Evolutionary conservation across 2,888 invertebrate genomes (phyloP), one percentile per base, ranked within the genome.

Genomic region (Xylophagus ater): DNA sequence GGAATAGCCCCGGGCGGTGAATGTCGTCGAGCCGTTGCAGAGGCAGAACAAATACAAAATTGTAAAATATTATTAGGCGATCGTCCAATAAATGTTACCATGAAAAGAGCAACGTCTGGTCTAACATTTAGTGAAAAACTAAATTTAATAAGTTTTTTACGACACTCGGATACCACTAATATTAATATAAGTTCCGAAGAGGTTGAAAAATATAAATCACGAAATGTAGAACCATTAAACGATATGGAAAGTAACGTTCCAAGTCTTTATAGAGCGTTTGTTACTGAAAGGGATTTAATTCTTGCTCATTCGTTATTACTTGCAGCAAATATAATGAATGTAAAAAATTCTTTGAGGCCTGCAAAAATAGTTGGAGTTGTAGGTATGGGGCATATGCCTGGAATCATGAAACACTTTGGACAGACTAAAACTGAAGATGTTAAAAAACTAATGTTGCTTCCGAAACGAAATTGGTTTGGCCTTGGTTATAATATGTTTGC

Each of bases 1-100:
- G 92, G 92, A 14, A 89, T 94, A 86, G 90, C 93, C 9, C 94
- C 94, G 0, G 96, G 94, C 6, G 93, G 94, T 7, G 94, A 94
- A 68, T 94, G 94, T 59, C 70, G 94, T 37, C 76, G 80, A 28
- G 93, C 92, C 12, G 80, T 83, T 63, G 69, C 71, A 41, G 90
- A 90, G 74, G 87, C 87, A 60, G 55, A 52, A 38, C 43, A 34
- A 19, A 29, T 51, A 40, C 78, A 77, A 2, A 74, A 81, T 46
- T 92, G 90, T 60, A 67, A 77, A 39, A 68, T 94, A 6, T 81
- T 84, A 43, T 70, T 94, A 47, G 94, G 93, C 1, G 94, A 96
- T 60, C 72, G 94, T 31, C 87, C 92, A 2, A 84, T 92, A 46
- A 77, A 85, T 53, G 75, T 93, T 41, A 94, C 94, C 1, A 66